phyloP scores from a whole-genome alignment of 2,113 vertebrate species.

The Pygoscelis antarcticus region DNA sequence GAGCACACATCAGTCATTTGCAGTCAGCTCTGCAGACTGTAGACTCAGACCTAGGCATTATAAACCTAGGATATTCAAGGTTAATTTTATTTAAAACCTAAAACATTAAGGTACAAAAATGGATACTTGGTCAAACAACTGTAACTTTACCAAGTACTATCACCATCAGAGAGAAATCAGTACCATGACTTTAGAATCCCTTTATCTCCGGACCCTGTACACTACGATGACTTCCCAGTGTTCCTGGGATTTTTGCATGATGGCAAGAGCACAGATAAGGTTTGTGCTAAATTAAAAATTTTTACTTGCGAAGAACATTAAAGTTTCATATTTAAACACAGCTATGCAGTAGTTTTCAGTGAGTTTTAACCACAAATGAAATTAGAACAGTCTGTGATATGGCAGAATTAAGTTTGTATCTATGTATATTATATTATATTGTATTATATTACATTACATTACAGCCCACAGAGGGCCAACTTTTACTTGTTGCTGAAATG shows the following conservation, averaged over 20 bases:
- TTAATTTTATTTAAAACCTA: background rate
- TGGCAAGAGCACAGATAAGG: background rate
- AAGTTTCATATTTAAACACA: background rate
- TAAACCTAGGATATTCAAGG: background rate
- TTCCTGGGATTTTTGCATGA: background rate
- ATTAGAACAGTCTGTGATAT: background rate
- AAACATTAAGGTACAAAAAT: background rate
- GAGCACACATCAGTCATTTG: background rate
- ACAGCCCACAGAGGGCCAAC: conserved; percentile 11
- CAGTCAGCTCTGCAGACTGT: background rate
- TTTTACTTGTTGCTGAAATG: conserved; percentile 37
- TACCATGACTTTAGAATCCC: background rate
- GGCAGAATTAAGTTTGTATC: background rate
- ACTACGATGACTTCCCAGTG: background rate
- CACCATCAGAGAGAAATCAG: background rate
- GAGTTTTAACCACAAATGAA: background rate
- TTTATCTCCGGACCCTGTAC: background rate
- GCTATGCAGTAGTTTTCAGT: background rate
- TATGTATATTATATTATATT: background rate
- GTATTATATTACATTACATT: background rate
- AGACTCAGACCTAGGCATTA: background rate
- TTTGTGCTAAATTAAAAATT: background rate
- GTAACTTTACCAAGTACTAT: background rate
- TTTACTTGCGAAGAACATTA: background rate
- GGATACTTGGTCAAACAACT: background rate